Conservation (phyloP, 1,140 invertebrate species). For the Lepidurus couesii region DNA sequence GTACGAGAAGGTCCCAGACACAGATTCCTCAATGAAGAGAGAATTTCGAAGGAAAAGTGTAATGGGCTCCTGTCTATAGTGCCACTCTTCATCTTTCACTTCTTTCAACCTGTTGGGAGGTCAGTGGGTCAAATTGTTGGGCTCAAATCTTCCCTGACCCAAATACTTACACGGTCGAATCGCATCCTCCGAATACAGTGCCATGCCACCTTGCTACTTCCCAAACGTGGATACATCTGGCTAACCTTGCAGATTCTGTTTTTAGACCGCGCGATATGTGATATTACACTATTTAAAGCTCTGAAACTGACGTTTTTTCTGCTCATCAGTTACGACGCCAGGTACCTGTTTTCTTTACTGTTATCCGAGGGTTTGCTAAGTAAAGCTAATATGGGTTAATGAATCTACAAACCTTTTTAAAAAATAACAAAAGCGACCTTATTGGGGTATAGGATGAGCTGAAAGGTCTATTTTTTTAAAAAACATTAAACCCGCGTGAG, state of each 20-base stretch:
- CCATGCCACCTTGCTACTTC: not conserved
- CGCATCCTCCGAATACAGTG: not conserved
- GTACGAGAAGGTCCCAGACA: not conserved
- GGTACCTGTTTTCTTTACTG: too few species aligned
- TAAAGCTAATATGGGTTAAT: too few species aligned
- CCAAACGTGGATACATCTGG: not conserved
- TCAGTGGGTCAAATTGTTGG: conserved; percentile 21
- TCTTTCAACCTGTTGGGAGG: conserved; percentile 9
- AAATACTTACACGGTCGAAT: not conserved
- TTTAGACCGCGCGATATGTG: not conserved
- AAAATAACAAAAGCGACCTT: too few species aligned
- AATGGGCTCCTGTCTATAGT: not conserved
- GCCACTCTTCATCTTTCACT: not conserved
- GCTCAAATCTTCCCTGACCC: not conserved
- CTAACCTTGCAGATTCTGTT: not conserved
- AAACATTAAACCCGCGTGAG: too few species aligned
- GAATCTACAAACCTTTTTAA: too few species aligned
- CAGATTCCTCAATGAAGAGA: conserved; percentile 19
- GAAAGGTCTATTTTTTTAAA: too few species aligned
- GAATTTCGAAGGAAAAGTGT: not conserved
- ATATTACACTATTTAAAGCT: too few species aligned
- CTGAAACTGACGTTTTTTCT: too few species aligned
- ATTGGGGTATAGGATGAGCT: too few species aligned
- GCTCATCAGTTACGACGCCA: too few species aligned
- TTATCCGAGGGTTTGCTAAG: too few species aligned